Base-by-base conservation (phyloP, 2,113 vertebrate genomes). In the Gobio gobio region DNA sequence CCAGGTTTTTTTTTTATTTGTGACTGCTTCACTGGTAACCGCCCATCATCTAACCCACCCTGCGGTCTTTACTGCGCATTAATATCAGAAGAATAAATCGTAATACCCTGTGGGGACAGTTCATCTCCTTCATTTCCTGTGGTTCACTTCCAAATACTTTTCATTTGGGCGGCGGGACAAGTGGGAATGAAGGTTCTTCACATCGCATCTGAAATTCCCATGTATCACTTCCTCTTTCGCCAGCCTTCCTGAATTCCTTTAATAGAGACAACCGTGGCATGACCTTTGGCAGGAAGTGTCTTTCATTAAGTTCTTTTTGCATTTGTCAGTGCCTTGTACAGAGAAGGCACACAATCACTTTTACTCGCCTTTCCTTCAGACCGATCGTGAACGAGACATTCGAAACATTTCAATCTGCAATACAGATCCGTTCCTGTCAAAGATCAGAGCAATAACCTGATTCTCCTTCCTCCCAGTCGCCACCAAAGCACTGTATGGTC, bases 361-460 rank as follows among this genome's bases (percentile, higher is more conserved):
- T 29, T 8, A 29, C 74, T 29, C 47, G 33, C 49, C 74, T 33
- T 49, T 47, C 40, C 45, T 75, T 43, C 16, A 1, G 64, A 36
- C 33, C 8, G 18, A 56, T 56, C 18, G 18, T 8, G 51, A 16
- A 54, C 51, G 20, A 74, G 43, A 49, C 72, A 26, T 47, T 47
- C 45, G 22, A 74, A 79, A 63, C 83, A 51, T 87, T 90, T 84
- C 24, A 51, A 70, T 85, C 85, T 73, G 89, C 90, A 89, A 90
- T 88, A 87, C 75, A 40, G 16, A 51, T 86, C 82, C 14, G 51
- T 76, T 81, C 75, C 66, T 80, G 66, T 81, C 73, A 45, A 22
- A 61, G 72, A 88, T 78, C 83, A 78, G 87, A 91, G 88, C 91
- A 91, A 91, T 90, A 90, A 88, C 83, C n/a, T 76, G 54, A 83